Evolutionary conservation across 2,113 vertebrate species (phyloP).

Genomic region (Odobenus rosmarus): DNA sequence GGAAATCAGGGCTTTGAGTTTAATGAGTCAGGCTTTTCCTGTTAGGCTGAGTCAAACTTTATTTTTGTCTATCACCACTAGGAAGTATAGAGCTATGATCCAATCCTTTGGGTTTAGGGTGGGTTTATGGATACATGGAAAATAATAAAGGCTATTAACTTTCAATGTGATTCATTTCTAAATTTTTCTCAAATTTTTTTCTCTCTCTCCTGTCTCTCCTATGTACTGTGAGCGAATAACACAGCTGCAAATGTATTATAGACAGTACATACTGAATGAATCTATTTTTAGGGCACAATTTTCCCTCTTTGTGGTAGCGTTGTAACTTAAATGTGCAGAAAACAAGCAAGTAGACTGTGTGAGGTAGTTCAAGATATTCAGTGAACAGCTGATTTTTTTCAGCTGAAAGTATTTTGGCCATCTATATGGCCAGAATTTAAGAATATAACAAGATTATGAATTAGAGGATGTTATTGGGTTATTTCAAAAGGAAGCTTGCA

Average conservation of each 20-base stretch:
- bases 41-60: conserved; percentile 15
- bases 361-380: conserved; percentile 42
- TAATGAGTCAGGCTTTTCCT: conserved; percentile 50
- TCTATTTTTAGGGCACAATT: conserved; percentile 43
- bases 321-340: conserved; percentile 47
- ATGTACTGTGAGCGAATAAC: background rate
- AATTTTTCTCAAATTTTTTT: background rate
- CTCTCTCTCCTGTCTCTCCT: background rate
- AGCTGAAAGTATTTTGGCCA: background rate
- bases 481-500: background rate
- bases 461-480: background rate
- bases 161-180: conserved; percentile 34
- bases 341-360: conserved; percentile 25
- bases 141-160: conserved; percentile 12
- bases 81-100: background rate
- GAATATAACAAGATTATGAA: background rate
- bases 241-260: background rate
- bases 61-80: background rate
- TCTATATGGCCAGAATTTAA: background rate
- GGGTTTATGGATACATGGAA: background rate
- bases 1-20: conserved; percentile 1
- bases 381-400: background rate
- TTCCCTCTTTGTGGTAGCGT: conserved; percentile 41
- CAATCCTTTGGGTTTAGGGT: background rate
- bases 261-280: background rate